Base-by-base conservation (phyloP, 2,888 invertebrate species). In the Scaeva pyrastri region DNA sequence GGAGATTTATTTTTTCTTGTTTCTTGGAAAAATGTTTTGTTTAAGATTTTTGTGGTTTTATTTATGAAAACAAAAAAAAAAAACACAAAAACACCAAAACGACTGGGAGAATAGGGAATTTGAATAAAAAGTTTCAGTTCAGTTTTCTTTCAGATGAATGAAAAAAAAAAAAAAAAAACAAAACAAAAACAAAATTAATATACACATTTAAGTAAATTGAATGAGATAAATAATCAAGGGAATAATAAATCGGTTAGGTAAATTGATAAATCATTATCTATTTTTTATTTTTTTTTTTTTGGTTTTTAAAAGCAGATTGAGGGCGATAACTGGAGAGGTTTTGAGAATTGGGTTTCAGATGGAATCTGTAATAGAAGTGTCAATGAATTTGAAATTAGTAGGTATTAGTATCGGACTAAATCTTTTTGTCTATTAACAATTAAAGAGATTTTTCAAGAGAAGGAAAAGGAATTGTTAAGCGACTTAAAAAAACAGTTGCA, bases 1-100 rank as follows among this genome's bases (percentile, higher is more conserved):
- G 68, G 56, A 31, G 5, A 39, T 2, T 23, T 1, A 39, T 12
- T 14, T 50, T 23, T 23, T 26, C 26, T 64, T 23, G 52, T 64
- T 26, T 43, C 23, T 39, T 68, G 50, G 78, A 11, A 56, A 62
- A 50, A 78, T 79, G 75, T 79, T 75, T 71, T 71, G 66, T 79
- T 75, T 39, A 36, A 45, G 71, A 70, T 52, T 75, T 62, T 39
- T 52, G 72, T 5, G 62, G 48, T 45, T 66, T n/a, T n/a, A n/a
- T n/a, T n/a, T 23, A 0, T 50, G 26, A 21, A 43, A 21, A 55
- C 23, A 55, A 23, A 23, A 8, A 23, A 10, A 10, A 7, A 10
- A 14, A 45, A 8, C 1, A 10, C n/a, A 48, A 19, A 48, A 48
- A 19, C 7, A 19, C n/a, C n/a, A n/a, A n/a, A n/a, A 19, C 10